Conservation (phyloP, 1,140 invertebrate genomes). For the Drosophila pallidifrons region DNA sequence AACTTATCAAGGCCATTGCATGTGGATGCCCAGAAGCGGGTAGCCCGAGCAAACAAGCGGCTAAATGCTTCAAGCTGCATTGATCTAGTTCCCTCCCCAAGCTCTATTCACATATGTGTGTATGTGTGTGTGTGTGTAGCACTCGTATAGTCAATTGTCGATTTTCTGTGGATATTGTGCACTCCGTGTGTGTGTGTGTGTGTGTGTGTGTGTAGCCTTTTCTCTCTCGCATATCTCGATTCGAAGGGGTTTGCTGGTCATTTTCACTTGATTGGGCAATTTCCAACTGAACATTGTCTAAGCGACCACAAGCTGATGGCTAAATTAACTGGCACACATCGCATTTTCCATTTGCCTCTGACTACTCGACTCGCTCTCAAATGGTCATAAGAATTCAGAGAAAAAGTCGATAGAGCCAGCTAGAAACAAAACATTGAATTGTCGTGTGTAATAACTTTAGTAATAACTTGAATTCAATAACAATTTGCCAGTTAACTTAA, state of each 20-base stretch:
- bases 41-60: constrained; percentile 53
- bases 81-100: constrained; percentile 44
- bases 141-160: constrained; percentile 71
- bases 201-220: constrained; percentile 8
- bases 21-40: constrained; percentile 32
- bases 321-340: constrained; percentile 73
- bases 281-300: constrained; percentile 64
- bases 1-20: constrained; percentile 76
- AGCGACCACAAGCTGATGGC: constrained; percentile 61
- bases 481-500: constrained; percentile 1
- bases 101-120: neutral
- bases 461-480: neutral
- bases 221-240: constrained; percentile 10
- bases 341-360: constrained; percentile 48
- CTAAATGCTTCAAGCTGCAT: constrained; percentile 63
- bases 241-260: constrained; percentile 56
- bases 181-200: neutral
- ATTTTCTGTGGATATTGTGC: constrained; percentile 49
- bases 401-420: constrained; percentile 1
- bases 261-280: constrained; percentile 75
- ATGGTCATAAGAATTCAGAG: constrained; percentile 36
- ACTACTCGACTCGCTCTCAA: constrained; percentile 3
- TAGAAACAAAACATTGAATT: neutral
- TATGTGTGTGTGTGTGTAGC: constrained; percentile 5
- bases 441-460: neutral